Percentiles rank a stretch among this genome's conserved stretches.
Evolutionary conservation across 2,113 vertebrate species (phyloP).

Genomic region (Tenebrosternarchus preto): DNA sequence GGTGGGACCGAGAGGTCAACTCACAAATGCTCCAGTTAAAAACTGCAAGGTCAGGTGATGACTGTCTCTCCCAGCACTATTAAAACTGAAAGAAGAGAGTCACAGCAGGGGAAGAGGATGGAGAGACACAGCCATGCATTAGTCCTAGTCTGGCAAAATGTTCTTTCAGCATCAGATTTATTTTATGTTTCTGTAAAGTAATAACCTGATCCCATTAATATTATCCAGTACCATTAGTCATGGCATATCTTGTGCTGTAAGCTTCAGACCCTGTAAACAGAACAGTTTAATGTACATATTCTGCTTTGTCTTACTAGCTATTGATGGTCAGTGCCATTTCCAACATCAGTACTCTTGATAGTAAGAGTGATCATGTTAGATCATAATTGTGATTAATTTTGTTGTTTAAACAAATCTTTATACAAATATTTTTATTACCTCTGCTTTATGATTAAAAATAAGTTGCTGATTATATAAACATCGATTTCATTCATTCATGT

Average conservation of each 20-base stretch:
- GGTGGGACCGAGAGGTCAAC: conserved; percentile 52
- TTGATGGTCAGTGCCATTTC: too few relatives aligned
- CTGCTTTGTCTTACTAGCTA: too few relatives aligned
- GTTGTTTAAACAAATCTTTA: too few relatives aligned
- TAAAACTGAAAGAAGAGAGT: conserved; percentile 40
- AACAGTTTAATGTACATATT: background rate
- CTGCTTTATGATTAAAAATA: background rate
- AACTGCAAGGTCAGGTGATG: conserved; percentile 50
- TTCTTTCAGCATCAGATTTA: background rate
- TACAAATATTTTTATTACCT: too few relatives aligned
- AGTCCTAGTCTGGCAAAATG: background rate
- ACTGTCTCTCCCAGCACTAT: conserved; percentile 17
- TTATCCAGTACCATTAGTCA: background rate
- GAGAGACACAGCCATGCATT: background rate
- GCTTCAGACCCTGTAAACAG: background rate
- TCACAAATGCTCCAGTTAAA: conserved; percentile 51
- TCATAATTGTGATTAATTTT: too few relatives aligned
- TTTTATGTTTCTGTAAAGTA: background rate
- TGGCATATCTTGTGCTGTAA: background rate
- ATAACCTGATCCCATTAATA: background rate
- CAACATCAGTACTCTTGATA: too few relatives aligned
- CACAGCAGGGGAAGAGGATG: background rate
- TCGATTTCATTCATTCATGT: background rate
- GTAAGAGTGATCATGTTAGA: too few relatives aligned
- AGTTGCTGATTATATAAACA: background rate